These are phyloP conservation scores for Muscidifurax raptorellus DNA, from an alignment of 1,140 invertebrate species.

Conservation along the genomic window DNA sequence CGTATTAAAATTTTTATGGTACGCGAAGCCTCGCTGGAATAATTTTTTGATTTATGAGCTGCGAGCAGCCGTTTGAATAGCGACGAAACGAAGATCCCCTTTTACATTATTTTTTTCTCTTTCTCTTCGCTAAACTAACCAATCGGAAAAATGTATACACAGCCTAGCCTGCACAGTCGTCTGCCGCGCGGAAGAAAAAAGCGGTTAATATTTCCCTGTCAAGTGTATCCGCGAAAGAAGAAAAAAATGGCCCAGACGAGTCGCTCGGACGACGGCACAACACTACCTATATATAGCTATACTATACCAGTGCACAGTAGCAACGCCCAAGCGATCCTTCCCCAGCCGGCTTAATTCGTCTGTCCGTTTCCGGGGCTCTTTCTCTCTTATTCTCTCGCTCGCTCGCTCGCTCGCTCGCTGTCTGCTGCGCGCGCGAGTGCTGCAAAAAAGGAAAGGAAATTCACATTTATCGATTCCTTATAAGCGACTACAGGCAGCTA, in stretches of 20 bases:
- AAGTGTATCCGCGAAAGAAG: conserved; percentile 25
- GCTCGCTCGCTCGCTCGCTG: not conserved
- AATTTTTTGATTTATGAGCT: conserved; percentile 13
- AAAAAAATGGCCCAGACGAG: not conserved
- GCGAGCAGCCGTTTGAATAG: not conserved
- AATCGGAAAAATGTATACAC: not conserved
- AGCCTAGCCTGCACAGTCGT: not conserved
- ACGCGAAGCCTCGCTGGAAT: not conserved
- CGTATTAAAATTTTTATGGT: conserved; percentile 18
- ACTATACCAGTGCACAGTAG: too few relatives aligned
- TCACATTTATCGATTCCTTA: conserved; percentile 46
- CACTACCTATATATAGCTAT: not conserved
- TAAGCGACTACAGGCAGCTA: not conserved
- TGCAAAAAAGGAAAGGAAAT: conserved; percentile 35
- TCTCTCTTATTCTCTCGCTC: not conserved
- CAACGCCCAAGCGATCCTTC: conserved; percentile 16
- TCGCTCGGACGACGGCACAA: not conserved
- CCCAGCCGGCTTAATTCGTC: conserved; percentile 51
- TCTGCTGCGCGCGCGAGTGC: not conserved
- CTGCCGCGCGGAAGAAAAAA: not conserved
- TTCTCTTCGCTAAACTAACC: not conserved
- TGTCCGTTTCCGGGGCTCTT: conserved; percentile 22
- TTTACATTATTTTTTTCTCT: not conserved
- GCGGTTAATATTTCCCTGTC: conserved; percentile 1
- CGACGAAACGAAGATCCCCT: not conserved